Evolutionary conservation across 2,113 vertebrate genomes (phyloP), one percentile per base, ranked within the genome.

Genomic region (Psettodes erumei): DNA sequence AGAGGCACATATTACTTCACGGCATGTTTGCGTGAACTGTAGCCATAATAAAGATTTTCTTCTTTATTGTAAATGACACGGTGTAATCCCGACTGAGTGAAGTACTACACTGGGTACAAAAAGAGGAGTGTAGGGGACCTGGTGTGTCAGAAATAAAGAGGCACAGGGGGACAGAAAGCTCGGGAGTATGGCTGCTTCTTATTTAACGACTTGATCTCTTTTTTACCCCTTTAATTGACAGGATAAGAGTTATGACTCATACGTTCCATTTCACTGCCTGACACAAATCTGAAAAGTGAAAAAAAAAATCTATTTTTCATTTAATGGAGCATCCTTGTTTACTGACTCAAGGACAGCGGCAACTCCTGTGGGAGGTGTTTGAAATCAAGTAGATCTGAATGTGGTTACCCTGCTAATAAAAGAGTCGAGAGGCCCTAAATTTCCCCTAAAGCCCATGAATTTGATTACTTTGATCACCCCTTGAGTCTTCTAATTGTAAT

Each of bases 281-380:
- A 55, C 25, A 21, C 35, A 23, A 33, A 71, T 84, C 35, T 59
- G 50, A 75, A 75, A 69, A 72, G 2, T 35, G 38, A 64, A 69
- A 40, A 15, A n/a, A 43, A 43, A 74, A 64, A 62, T 73, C 5
- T 10, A 54, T 72, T 61, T 79, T 81, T 76, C 12, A 55, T 81
- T 75, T 18, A 71, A 82, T 81, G 38, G 16, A 48, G 70, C 56
- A 37, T 83, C 59, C 61, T 82, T 64, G 68, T 85, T 88, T 64
- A 86, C 65, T 42, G 55, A 81, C 40, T 77, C 37, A 71, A 78
- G 66, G 65, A 47, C 48, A 35, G 37, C 61, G 15, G 8, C 43
- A 53, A 45, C 37, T 71, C 69, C 37, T 72, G 60, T 35, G 66
- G 63, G 75, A 74, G 21, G 30, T 47, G 13, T 76, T 59, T 79